Conservation (phyloP, 2,113 vertebrate species). For the Petrocephalus microphthalmus region DNA sequence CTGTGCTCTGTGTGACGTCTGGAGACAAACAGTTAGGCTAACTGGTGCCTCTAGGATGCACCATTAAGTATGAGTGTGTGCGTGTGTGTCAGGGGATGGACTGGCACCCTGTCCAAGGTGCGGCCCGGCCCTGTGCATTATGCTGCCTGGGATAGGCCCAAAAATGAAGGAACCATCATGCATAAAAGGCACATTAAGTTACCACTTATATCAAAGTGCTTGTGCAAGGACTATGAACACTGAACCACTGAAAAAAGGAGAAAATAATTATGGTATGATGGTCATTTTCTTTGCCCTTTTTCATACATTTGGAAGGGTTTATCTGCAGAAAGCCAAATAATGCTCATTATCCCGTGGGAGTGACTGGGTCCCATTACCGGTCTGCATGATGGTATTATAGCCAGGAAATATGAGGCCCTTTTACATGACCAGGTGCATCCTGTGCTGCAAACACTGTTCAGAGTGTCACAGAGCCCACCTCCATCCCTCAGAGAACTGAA, state of each 20-base stretch:
- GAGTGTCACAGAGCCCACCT: not conserved
- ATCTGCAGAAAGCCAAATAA: too few species aligned
- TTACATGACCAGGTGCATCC: not conserved
- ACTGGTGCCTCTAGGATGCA: not conserved
- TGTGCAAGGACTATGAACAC: not conserved
- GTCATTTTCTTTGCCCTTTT: too few species aligned
- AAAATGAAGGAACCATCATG: not conserved
- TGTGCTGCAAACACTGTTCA: not conserved
- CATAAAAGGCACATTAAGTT: not conserved
- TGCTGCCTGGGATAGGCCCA: not conserved
- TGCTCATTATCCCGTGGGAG: not conserved
- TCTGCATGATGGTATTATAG: not conserved
- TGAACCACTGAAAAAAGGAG: too few species aligned
- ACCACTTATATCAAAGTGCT: not conserved
- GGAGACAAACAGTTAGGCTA: not conserved
- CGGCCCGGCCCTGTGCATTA: not conserved
- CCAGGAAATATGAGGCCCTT: not conserved
- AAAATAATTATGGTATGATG: too few species aligned
- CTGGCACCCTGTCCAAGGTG: not conserved
- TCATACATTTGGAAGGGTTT: too few species aligned
- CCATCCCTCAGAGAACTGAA: not conserved
- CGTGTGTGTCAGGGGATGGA: not conserved
- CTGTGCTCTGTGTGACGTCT: not conserved
- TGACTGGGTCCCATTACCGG: not conserved
- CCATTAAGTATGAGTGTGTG: not conserved